Evolutionary conservation across 2,113 vertebrate genomes (phyloP), one percentile per base, ranked within the genome.

Genomic region (Oxyura jamaicensis): DNA sequence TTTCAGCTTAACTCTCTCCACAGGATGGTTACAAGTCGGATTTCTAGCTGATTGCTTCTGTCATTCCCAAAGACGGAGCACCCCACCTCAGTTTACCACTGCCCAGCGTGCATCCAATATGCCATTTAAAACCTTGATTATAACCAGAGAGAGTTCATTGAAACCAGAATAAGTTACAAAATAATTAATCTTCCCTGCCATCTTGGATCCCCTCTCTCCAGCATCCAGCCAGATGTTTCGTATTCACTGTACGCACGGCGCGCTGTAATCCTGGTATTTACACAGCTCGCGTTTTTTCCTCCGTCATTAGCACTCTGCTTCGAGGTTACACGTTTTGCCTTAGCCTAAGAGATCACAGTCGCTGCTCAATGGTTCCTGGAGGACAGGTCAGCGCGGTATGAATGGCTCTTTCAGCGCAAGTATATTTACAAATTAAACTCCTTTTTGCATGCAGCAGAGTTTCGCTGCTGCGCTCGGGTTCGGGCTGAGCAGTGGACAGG

Each of bases 121-220:
- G 82, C 94, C 83, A 15, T 82, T 65, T 72, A 76, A 84, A 93
- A 89, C 75, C 82, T 59, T 91, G 87, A 92, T 96, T 95, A 65
- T 91, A 92, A 95, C 88, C 93, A 96, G 91, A 82, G 86, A 10
- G 56, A 90, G 83, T 96, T 91, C 91, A 91, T 84, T 95, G 93
- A 66, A 97, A 94, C 79, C 95, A 90, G 90, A 90, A 83, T 72
- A 78, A 95, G 89, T 88, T 91, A 21, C 62, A 68, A 77, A 89
- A 93, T 80, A 85, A 93, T 96, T 90, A 84, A 93, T 96, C 92
- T 94, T 93, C 29, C 88, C 75, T 93, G 91, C 91, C 92, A 95
- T 95, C 83, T 79, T 95, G 93, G 91, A 80, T 96, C 73, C 88
- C 13, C 67, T 81, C 73, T 48, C 10, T 0, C 82, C 90, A 92